Conservation (phyloP, 2,113 vertebrate species). For the Astur gentilis region DNA sequence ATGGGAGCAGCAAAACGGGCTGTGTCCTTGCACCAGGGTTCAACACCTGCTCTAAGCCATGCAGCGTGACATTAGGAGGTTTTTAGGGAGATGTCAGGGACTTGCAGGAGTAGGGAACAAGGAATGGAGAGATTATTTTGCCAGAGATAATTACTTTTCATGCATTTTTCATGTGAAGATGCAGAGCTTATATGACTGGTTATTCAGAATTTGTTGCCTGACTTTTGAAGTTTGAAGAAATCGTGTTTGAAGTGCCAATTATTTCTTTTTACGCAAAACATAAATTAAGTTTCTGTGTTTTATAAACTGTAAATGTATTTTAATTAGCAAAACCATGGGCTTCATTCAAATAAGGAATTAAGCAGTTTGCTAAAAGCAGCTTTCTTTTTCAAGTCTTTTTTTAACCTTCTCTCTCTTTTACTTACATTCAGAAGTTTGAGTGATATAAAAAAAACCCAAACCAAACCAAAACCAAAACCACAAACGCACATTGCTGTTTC, state of each 20-base stretch:
- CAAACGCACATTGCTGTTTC: accelerated
- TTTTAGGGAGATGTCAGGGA: not conserved
- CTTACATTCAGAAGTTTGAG: not conserved
- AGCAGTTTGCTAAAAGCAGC: not conserved
- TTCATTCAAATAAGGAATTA: not conserved
- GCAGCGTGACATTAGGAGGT: accelerated
- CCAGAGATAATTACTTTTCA: not conserved
- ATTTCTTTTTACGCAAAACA: not conserved
- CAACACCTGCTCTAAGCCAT: accelerated
- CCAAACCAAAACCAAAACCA: not conserved
- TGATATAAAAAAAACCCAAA: no score
- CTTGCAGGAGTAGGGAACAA: not conserved
- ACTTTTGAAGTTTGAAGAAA: not conserved
- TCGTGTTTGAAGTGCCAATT: not conserved
- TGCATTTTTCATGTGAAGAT: not conserved
- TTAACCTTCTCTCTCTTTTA: not conserved
- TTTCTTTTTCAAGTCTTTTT: not conserved
- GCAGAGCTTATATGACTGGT: not conserved
- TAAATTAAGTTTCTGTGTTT: not conserved
- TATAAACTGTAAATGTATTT: not conserved
- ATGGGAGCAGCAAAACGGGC: not conserved
- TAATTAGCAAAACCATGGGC: not conserved
- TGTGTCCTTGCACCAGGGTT: not conserved
- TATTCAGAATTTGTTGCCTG: not conserved
- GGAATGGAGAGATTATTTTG: not conserved